Conservation (phyloP, 2,888 invertebrate genomes). For the Aethes cnicana region DNA sequence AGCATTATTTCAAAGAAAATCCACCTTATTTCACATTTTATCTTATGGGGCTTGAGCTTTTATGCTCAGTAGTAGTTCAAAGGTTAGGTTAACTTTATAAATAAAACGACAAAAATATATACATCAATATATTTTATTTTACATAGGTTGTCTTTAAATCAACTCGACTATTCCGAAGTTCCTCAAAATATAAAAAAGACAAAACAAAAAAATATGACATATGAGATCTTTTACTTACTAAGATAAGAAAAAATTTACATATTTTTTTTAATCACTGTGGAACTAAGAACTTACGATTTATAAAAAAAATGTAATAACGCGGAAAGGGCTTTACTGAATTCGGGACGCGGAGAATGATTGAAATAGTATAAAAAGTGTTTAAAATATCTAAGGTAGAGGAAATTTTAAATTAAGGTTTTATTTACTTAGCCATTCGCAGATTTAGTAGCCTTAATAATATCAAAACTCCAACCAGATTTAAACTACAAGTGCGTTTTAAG, state of each 20-base stretch:
- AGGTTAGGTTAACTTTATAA: no score
- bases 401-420: conserved; percentile 9
- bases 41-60: no score
- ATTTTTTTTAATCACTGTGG: conserved; percentile 75
- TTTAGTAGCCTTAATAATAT: no score
- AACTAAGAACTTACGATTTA: conserved; percentile 76
- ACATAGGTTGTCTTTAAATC: conserved; percentile 83
- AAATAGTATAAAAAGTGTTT: conserved; percentile 1
- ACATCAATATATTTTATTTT: conserved; percentile 83
- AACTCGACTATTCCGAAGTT: conserved; percentile 80
- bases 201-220: conserved; percentile 81
- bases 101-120: conserved; percentile 69
- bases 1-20: no score
- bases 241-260: conserved; percentile 80
- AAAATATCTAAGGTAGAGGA: conserved; percentile 5
- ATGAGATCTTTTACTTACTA: conserved; percentile 83
- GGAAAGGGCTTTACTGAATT: conserved; percentile 59
- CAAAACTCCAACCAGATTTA: no score
- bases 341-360: conserved; percentile 25
- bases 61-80: no score
- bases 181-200: conserved; percentile 82
- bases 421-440: no score
- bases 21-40: no score
- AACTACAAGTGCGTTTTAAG: no score
- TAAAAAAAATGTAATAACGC: conserved; percentile 58